phyloP scores from a whole-genome alignment of 1,140 invertebrate species.

The Eciton burchellii region DNA sequence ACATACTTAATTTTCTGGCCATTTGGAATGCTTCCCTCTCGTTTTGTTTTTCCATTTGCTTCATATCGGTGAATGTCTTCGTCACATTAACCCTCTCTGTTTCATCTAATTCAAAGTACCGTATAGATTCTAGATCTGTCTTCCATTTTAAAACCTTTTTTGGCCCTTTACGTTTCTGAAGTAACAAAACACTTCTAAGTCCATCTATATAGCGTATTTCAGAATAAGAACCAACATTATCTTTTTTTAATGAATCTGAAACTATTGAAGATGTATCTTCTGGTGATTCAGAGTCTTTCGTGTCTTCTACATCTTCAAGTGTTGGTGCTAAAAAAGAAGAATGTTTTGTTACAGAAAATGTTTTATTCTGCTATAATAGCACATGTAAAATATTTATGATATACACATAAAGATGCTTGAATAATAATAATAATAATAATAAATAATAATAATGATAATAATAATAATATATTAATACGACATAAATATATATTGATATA shows the following conservation, averaged over 20 bases:
- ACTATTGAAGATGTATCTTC: constrained; percentile 69
- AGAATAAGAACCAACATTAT: constrained; percentile 64
- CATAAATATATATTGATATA: too few species aligned
- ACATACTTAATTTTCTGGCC: constrained; percentile 90
- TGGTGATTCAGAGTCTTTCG: constrained; percentile 71
- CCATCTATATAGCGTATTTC: constrained; percentile 81
- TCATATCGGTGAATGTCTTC: constrained; percentile 96
- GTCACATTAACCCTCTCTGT: constrained; percentile 97
- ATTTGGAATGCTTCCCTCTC: constrained; percentile 94
- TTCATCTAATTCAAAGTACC: constrained; percentile 97
- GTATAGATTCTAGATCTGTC: constrained; percentile 91
- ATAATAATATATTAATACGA: too few species aligned
- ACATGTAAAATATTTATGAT: neutral
- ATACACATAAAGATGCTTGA: neutral
- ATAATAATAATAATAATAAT: constrained; percentile 1
- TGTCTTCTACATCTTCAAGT: constrained; percentile 74
- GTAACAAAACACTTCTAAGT: constrained; percentile 88
- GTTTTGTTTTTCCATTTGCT: constrained; percentile 93
- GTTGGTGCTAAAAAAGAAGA: constrained; percentile 73
- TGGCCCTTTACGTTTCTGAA: constrained; percentile 90
- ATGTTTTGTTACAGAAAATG: neutral
- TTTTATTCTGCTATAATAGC: neutral
- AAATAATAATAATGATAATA: too few species aligned
- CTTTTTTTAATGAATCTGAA: constrained; percentile 71
- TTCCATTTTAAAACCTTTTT: constrained; percentile 95